These are phyloP conservation scores for Isurus oxyrinchus DNA, from an alignment of 2,113 vertebrate genomes.

Conservation along the genomic window DNA sequence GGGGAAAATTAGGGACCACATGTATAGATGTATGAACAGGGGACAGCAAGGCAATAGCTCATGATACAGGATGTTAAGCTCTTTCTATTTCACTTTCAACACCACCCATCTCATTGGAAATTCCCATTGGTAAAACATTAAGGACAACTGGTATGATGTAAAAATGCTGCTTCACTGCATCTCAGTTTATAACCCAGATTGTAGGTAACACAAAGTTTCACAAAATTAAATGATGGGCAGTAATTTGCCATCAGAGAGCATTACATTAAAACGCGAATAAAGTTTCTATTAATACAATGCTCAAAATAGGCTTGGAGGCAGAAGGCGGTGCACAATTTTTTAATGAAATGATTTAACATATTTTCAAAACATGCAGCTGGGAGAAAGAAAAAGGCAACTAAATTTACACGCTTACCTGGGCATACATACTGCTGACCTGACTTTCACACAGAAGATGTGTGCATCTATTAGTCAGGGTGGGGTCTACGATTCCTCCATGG, in stretches of 20 bases:
- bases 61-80: neutral
- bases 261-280: neutral
- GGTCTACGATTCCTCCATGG: slow-evolving; percentile 82
- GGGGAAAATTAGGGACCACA: neutral
- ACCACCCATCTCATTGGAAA: neutral
- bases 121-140: neutral
- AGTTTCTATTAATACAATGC: neutral
- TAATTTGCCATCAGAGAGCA: neutral
- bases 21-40: neutral
- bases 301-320: neutral
- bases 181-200: neutral
- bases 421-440: slow-evolving; percentile 87
- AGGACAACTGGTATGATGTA: neutral
- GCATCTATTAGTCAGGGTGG: slow-evolving; percentile 73
- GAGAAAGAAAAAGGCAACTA: neutral
- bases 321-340: neutral
- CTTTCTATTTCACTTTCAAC: neutral
- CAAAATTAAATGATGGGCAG: neutral
- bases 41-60: neutral
- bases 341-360: neutral
- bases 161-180: neutral
- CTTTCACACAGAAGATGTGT: slow-evolving; percentile 96
- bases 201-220: neutral
- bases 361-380: neutral
- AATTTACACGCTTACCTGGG: slow-evolving; percentile 70